Conservation (phyloP, 2,888 invertebrate species). For the Luffia ferchaultella region DNA sequence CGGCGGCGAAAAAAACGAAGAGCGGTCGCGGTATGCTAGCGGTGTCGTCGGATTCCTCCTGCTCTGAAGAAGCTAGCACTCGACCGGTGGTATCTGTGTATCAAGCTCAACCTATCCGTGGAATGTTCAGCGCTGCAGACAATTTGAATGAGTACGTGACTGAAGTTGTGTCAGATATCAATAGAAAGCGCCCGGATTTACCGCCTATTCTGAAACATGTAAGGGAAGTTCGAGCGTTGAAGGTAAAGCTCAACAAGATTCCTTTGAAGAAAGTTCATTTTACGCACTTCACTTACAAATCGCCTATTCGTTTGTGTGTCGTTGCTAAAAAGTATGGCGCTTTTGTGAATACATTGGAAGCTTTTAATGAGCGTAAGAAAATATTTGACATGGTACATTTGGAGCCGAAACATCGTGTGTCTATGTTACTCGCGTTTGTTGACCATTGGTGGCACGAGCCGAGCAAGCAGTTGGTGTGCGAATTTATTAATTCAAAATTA, state of each 20-base stretch:
- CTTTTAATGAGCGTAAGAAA: not conserved
- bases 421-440: conserved; percentile 8
- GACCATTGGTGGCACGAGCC: conserved; percentile 11
- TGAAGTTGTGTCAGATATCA: not conserved
- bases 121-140: not conserved
- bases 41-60: not conserved
- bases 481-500: not conserved
- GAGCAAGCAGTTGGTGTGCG: conserved; percentile 1
- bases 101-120: not conserved
- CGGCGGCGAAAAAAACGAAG: not conserved
- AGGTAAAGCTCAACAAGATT: not conserved
- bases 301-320: not conserved
- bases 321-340: not conserved
- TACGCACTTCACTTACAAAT: not conserved
- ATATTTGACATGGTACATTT: conserved; percentile 8
- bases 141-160: not conserved
- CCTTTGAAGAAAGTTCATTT: not conserved
- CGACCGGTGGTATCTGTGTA: not conserved
- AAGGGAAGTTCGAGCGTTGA: not conserved
- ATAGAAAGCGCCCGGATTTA: not conserved
- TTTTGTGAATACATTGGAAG: not conserved
- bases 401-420: conserved; percentile 11
- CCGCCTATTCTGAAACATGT: not conserved
- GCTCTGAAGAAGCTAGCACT: not conserved
- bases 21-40: not conserved